Percentiles rank a stretch among this genome's conserved stretches.
These are phyloP conservation scores for Labeo catla DNA, from an alignment of 2,113 vertebrate species.

Conservation along the genomic window DNA sequence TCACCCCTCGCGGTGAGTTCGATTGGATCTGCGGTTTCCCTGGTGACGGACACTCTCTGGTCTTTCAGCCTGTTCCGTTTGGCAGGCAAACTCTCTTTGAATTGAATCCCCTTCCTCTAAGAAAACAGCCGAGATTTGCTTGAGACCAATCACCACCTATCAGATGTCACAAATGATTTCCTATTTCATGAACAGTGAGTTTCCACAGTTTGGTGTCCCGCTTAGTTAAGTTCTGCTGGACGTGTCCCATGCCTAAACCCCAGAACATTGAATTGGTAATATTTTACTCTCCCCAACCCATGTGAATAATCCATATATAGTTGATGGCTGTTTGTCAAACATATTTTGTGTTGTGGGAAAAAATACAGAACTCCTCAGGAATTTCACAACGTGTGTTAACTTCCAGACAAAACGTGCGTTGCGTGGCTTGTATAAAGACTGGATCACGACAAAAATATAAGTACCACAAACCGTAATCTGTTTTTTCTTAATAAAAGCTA, in stretches of 20 bases:
- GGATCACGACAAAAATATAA: neutral
- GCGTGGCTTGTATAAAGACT: neutral
- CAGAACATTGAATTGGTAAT: conserved; percentile 18
- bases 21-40: conserved; percentile 30
- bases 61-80: conserved; percentile 60
- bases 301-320: conserved; percentile 40
- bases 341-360: conserved; percentile 25
- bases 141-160: conserved; percentile 56
- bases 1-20: conserved; percentile 32
- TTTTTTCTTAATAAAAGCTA: conserved; percentile 21
- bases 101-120: conserved; percentile 60
- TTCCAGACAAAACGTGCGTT: neutral
- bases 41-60: conserved; percentile 45
- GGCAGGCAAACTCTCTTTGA: conserved; percentile 63
- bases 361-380: conserved; percentile 19
- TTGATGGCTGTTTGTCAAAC: conserved; percentile 25
- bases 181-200: conserved; percentile 58
- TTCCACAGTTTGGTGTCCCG: conserved; percentile 58
- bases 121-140: conserved; percentile 56
- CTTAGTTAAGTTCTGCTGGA: conserved; percentile 59
- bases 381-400: conserved; percentile 8
- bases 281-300: conserved; percentile 31
- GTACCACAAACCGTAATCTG: neutral
- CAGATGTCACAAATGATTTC: conserved; percentile 59
- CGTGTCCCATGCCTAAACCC: conserved; percentile 42